phyloP scores from a whole-genome alignment of 1,140 invertebrate species.

The Cyrtorhinus lividipennis region DNA sequence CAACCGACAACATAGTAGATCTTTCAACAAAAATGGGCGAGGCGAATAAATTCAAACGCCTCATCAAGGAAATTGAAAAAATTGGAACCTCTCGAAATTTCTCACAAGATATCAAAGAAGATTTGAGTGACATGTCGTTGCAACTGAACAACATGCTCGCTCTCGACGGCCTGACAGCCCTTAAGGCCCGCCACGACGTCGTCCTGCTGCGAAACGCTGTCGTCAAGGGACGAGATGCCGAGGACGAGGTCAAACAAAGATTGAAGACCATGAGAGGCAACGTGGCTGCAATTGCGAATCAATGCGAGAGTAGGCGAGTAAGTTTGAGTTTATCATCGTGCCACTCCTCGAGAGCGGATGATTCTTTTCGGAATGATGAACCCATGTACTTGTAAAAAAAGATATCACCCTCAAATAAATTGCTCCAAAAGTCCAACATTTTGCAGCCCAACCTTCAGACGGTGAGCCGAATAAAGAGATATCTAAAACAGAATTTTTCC shows the following conservation, averaged over 20 bases:
- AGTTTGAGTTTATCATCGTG: too few relatives aligned
- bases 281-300: background rate
- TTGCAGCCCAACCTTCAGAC: too few relatives aligned
- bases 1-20: background rate
- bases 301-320: background rate
- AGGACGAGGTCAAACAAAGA: background rate
- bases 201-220: background rate
- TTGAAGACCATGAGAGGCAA: background rate
- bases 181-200: background rate
- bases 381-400: too few relatives aligned
- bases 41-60: background rate
- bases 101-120: background rate
- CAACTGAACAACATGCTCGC: background rate
- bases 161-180: background rate
- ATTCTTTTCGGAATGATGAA: too few relatives aligned
- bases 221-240: background rate
- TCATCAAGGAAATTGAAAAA: background rate
- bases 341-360: too few relatives aligned
- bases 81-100: background rate
- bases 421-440: too few relatives aligned
- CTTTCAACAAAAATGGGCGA: background rate
- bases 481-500: too few relatives aligned
- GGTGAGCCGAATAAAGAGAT: too few relatives aligned
- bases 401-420: too few relatives aligned
- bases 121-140: background rate